Evolutionary conservation across 1,140 invertebrate species (phyloP), one percentile per base, ranked within the genome.

Genomic region (Drosophila parvula): DNA sequence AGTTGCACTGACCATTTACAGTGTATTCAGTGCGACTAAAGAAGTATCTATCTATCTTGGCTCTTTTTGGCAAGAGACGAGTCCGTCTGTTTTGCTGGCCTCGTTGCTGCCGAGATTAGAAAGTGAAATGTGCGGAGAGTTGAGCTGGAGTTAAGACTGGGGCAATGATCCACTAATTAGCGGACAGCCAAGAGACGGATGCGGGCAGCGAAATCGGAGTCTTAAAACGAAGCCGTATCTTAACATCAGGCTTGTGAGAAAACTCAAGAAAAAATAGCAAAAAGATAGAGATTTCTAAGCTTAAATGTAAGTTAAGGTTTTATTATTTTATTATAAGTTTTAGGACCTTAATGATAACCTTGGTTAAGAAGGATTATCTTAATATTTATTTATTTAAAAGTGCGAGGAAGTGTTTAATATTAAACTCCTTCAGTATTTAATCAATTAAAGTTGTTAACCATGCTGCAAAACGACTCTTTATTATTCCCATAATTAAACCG

Each of bases 151-250:
- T 74, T 74, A 59, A 59, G 47, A 61, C 56, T 79, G 58, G 70
- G 64, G 63, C 77, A 79, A 44, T 34, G 43, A 71, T 80, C 74
- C 63, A 51, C 61, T 77, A 81, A 81, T 81, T 74, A 81, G 78
- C 28, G 40, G 59, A 76, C 44, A 60, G 38, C 48, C 43, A 50
- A 51, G 27, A 60, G 45, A 60, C 28, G 38, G 56, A 73, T 34
- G 18, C 40, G 18, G 38, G 5, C 36, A 51, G 64, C 36, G 58
- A 65, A 65, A 65, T 38, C 58, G 4, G 16, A 32, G 9, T 63
- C 2, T 59, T 18, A n/a, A n/a, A n/a, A 40, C n/a, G 4, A 22
- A 55, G 5, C 12, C 36, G n/a, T 6, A n/a, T 9, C 43, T 43
- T 12, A 22, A 3, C 16, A 28, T 38, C 9, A 36, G 32, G 2